Evolutionary conservation across 2,888 invertebrate genomes (phyloP).

Genomic region (Orthonevra nobilis): DNA sequence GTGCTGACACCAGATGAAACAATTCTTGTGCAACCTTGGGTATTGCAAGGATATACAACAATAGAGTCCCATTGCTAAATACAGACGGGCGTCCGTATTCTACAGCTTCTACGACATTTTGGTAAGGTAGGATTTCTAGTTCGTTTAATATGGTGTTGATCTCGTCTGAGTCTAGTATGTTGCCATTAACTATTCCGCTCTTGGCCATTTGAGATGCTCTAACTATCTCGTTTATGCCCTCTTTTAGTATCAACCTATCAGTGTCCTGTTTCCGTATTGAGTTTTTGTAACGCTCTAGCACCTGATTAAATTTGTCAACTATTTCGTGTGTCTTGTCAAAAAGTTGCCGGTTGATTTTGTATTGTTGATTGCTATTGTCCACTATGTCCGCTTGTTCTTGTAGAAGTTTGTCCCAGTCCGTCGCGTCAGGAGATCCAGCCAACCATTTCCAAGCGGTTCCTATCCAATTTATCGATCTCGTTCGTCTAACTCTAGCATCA

Average conservation of each 20-base stretch:
- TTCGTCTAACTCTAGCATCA: not conserved
- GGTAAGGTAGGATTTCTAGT: conserved; percentile 5
- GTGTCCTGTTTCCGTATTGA: not conserved
- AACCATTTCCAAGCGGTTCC: conserved; percentile 15
- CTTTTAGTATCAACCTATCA: not conserved
- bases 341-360: not conserved
- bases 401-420: conserved; percentile 3
- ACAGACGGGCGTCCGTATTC: conserved; percentile 1
- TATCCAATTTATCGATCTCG: conserved; percentile 10
- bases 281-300: not conserved
- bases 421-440: conserved; percentile 5
- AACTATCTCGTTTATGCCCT: not conserved
- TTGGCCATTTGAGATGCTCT: no score
- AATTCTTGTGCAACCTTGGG: conserved; percentile 2
- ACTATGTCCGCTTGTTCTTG: not conserved
- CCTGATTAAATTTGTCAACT: not conserved
- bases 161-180: no score
- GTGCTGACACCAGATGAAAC: not conserved
- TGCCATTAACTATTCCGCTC: no score
- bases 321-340: not conserved
- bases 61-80: not conserved
- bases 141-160: no score
- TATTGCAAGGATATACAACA: not conserved
- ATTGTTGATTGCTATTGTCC: conserved; percentile 11
- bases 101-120: conserved; percentile 10